A percentile compares a stretch with the other conserved stretches of the same genome.
Evolutionary conservation across 2,888 invertebrate genomes (phyloP).

Genomic region (Thysanoteuthis rhombus): DNA sequence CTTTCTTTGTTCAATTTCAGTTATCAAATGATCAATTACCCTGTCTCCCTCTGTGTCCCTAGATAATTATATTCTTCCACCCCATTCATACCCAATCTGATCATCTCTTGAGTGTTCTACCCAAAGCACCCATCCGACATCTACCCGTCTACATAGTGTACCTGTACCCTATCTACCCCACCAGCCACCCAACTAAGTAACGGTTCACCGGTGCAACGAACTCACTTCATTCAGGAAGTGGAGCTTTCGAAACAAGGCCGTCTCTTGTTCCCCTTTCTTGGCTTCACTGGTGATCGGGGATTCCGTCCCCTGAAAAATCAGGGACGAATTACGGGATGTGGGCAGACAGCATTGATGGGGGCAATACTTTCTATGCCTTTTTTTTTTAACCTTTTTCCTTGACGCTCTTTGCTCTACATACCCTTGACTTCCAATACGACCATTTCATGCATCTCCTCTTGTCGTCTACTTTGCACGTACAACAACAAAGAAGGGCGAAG

Average conservation of each 20-base stretch:
- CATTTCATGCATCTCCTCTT: no score
- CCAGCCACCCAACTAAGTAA: background rate
- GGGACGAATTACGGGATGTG: background rate
- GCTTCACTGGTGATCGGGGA: background rate
- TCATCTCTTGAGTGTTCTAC: background rate
- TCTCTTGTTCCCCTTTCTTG: background rate
- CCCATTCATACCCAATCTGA: background rate
- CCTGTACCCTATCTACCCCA: background rate
- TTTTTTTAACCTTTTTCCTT: no score
- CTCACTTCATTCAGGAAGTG: background rate
- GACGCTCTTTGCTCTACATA: no score
- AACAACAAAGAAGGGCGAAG: no score
- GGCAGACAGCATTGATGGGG: background rate
- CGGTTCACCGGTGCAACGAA: background rate
- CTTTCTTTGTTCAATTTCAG: background rate
- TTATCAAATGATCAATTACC: background rate
- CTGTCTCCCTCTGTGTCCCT: background rate
- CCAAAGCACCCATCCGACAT: background rate
- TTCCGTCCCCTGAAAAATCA: background rate
- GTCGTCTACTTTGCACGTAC: no score
- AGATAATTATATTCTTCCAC: background rate
- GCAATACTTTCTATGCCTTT: no score
- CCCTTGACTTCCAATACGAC: no score
- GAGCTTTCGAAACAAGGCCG: background rate
- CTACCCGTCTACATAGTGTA: background rate